These are phyloP conservation scores for Drosophila algonquin DNA, from an alignment of 2,888 invertebrate genomes.

Conservation along the genomic window DNA sequence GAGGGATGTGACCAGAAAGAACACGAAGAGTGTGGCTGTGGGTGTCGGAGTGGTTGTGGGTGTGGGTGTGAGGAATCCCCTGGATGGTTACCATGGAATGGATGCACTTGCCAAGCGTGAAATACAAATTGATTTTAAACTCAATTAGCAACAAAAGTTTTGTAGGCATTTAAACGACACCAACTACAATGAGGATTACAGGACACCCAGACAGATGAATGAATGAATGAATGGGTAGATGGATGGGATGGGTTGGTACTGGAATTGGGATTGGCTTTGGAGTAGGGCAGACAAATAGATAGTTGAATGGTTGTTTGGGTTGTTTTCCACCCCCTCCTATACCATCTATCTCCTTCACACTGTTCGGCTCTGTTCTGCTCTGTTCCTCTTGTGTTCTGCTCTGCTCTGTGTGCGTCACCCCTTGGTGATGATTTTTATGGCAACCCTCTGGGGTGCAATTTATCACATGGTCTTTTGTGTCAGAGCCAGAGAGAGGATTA, in stretches of 20 bases:
- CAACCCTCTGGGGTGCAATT: slow-evolving; percentile 83
- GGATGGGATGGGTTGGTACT: not conserved
- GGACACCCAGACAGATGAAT: slow-evolving; percentile 27
- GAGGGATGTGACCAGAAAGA: not conserved
- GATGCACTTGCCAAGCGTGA: slow-evolving; percentile 49
- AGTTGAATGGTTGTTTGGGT: slow-evolving; percentile 1
- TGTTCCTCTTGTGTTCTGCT: not conserved
- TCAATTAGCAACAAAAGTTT: slow-evolving; percentile 81
- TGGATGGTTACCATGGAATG: not conserved
- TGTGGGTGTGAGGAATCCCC: not conserved
- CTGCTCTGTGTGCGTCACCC: slow-evolving; percentile 17
- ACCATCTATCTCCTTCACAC: not conserved
- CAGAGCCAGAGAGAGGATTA: slow-evolving; percentile 73
- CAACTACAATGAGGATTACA: slow-evolving; percentile 34
- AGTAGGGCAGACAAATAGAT: slow-evolving; percentile 4
- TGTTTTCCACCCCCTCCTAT: slow-evolving; percentile 4
- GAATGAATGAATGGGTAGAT: slow-evolving; percentile 5
- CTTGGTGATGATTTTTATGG: slow-evolving; percentile 74
- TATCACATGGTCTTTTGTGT: slow-evolving; percentile 78
- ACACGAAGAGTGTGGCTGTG: not conserved
- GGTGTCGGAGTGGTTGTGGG: too few relatives aligned
- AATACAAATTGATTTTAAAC: slow-evolving; percentile 84
- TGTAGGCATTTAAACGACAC: slow-evolving; percentile 48
- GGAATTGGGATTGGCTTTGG: not conserved
- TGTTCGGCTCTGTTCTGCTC: too few relatives aligned